Evolutionary conservation across 2,797 vertebrate genomes (phyloP).

Genomic region (Schizothorax lantsangensis): DNA sequence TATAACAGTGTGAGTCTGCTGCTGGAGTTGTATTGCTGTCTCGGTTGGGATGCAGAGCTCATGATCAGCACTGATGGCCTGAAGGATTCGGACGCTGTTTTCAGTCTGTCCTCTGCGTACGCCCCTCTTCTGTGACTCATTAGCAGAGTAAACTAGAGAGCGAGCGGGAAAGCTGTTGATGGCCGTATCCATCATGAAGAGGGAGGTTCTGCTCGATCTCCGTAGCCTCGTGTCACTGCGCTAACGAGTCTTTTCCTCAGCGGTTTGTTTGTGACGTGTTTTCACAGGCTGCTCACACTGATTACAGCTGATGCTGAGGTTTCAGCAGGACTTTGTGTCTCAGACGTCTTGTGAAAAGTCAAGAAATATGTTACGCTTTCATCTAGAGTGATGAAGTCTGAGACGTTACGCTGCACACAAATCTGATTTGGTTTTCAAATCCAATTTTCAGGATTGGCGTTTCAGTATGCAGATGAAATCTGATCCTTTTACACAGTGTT

Average conservation of each 20-base stretch:
- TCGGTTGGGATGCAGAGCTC: not conserved
- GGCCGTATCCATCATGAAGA: not conserved
- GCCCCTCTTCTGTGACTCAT: constrained; percentile 10
- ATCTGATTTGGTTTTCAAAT: not conserved
- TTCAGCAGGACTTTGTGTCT: constrained; percentile 2
- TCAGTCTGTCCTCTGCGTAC: not conserved
- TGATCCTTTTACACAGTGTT: not conserved
- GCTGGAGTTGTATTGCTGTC: not conserved
- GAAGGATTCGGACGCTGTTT: constrained; percentile 1
- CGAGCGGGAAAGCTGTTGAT: not conserved
- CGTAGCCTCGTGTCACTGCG: constrained; percentile 33
- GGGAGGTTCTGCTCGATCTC: constrained; percentile 47
- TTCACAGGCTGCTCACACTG: constrained; percentile 25
- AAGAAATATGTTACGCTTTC: not conserved
- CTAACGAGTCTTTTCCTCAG: constrained; percentile 46
- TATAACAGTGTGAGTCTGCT: not conserved
- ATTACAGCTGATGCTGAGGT: constrained; percentile 23
- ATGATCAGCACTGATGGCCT: not conserved
- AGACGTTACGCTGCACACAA: not conserved
- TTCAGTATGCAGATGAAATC: not conserved
- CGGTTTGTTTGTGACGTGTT: constrained; percentile 54
- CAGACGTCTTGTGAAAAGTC: not conserved
- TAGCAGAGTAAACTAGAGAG: constrained; percentile 15
- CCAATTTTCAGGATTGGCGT: not conserved
- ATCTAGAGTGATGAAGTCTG: not conserved